A percentile compares a stretch with the other conserved stretches of the same genome.
Evolutionary conservation across 2,113 vertebrate species (phyloP).

Genomic region (Capra hircus): DNA sequence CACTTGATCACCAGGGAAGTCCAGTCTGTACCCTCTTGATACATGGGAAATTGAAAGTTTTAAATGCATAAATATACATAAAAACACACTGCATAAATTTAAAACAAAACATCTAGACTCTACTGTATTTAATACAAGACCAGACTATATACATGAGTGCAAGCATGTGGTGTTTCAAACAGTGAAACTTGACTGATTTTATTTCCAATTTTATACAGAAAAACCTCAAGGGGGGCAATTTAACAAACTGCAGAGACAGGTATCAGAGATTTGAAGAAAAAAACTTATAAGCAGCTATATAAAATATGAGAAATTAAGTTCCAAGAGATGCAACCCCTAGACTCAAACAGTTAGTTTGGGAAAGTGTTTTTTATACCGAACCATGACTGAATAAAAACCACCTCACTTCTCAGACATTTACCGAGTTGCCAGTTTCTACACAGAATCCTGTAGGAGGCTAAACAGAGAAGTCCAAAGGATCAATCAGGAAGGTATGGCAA

Average conservation of each 20-base stretch:
- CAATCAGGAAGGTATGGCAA: neutral
- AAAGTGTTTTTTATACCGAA: neutral
- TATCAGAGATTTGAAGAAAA: neutral
- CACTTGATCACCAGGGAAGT: neutral
- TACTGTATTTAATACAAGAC: neutral
- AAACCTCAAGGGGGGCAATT: neutral
- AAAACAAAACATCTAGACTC: neutral
- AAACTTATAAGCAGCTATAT: neutral
- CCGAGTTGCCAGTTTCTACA: neutral
- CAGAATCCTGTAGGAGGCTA: neutral
- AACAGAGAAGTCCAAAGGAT: neutral
- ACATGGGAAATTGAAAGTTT: neutral
- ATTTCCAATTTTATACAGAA: neutral
- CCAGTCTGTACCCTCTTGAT: neutral
- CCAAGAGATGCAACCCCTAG: neutral
- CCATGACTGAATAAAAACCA: neutral
- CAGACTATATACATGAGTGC: neutral
- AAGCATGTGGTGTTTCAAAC: neutral
- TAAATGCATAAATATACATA: neutral
- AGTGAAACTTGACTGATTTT: neutral
- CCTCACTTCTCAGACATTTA: neutral
- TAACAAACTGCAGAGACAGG: neutral
- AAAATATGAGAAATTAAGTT: neutral
- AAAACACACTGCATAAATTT: neutral
- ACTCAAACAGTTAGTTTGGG: neutral